Evolutionary conservation across 2,797 vertebrate species (phyloP), one percentile per base, ranked within the genome.

Genomic region (Triplophysa bombifrons): DNA sequence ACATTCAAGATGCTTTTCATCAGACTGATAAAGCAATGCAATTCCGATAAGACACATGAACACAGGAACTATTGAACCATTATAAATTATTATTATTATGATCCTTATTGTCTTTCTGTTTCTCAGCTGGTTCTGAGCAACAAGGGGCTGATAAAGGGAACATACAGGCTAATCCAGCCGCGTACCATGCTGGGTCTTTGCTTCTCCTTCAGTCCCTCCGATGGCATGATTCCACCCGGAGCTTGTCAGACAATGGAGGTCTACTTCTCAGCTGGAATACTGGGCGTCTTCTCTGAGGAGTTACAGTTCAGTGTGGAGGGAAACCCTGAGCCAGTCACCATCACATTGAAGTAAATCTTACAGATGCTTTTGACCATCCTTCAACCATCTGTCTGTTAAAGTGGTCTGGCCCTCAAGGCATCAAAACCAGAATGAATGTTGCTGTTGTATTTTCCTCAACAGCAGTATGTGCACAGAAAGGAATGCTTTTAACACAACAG

Each of bases 201-300:
- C 88, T 98, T 99, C 85, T 90, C 90, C 6, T 90, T 97, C 80
- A 84, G 56, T 11, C 96, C 96, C 0, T 76, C 69, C 19, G 88
- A 95, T 83, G 97, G 94, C n/a, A 83, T 89, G 10, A 78, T 98
- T 30, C 85, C 91, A 48, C 83, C 94, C 0, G 90, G 90, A 0
- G 87, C 74, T 64, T 82, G 86, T 78, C 95, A 95, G 82, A 88
- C 85, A 67, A 63, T 96, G 22, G 86, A 87, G 66, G 90, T 98
- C 81, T 86, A 84, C 74, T 96, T 98, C 89, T 85, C 82, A 30
- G 92, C 94, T 84, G 11, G 65, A 48, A 72, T 88, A 30, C 64
- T 96, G 76, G 97, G 95, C 20, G 38, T 61, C 1, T 95, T 98
- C 72, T 85, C 76, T 0, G 95, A 98, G 79, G 88, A 95, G 58